Base-by-base conservation (phyloP, 2,888 invertebrate species). In the Cheilosia grossa region DNA sequence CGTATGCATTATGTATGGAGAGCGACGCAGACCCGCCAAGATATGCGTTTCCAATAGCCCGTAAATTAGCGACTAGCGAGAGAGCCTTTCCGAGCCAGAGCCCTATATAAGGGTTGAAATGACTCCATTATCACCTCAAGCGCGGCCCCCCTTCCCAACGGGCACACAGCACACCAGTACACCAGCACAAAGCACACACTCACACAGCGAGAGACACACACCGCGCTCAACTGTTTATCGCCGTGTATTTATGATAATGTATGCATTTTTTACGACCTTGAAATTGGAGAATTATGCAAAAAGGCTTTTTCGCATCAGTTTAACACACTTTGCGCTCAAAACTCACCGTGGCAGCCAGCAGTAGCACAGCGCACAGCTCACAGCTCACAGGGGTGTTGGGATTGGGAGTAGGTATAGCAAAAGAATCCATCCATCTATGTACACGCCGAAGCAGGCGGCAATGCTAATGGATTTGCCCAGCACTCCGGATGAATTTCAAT, bases 221-320 rank as follows among this genome's bases (percentile, higher is more conserved):
- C 1, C 13, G 37, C 10, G 13, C 53, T 33, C 67, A 44, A 63
- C 79, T 73, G 63, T 79, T 72, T 73, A 74, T 74, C 79, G 69
- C 56, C 51, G 72, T 61, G 81, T 81, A 77, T 85, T 85, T 85
- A 85, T 81, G 85, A 77, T 85, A 85, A 86, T 86, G 82, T 86
- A 82, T 86, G 86, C 86, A 82, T 56, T 78, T 86, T 85, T 86
- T 86, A 86, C 77, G 86, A 70, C 86, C 86, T 86, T 86, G 86
- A 86, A 86, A 82, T 77, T 82, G 86, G 72, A 69, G 70, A 86
- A 86, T 86, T 86, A 86, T 86, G 86, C 86, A 82, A 86, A 86
- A 82, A 82, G 77, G 82, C 82, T 54, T 75, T 80, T 85, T 85
- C 85, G 81, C 81, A 85, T 85, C 81, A 81, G 85, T 81, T 85